phyloP scores from a whole-genome alignment of 2,797 vertebrate genomes.

The Brachymystax lenok region DNA sequence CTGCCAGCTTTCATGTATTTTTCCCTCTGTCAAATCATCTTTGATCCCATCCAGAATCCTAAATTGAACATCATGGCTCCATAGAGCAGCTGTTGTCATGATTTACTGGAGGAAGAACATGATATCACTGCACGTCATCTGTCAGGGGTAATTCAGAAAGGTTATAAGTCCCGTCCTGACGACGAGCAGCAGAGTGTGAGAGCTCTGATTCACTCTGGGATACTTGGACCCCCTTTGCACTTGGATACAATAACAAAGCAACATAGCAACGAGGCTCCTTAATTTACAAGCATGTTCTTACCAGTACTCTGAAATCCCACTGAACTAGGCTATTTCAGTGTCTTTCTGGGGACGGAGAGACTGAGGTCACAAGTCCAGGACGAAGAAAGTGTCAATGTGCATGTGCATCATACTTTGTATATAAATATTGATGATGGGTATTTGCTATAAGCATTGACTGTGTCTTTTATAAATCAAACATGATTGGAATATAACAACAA shows the following conservation, averaged over 20 bases:
- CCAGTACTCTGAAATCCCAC: conserved; percentile 50
- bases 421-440: background rate
- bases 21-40: background rate
- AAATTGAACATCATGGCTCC: conserved; percentile 30
- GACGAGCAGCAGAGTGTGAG: conserved; percentile 35
- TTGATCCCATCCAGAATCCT: conserved; percentile 33
- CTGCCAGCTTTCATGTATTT: background rate
- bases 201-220: conserved; percentile 51
- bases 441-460: background rate
- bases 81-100: conserved; percentile 43
- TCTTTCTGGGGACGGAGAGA: conserved; percentile 17
- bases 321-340: conserved; percentile 39
- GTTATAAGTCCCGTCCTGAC: conserved; percentile 46
- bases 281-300: conserved; percentile 49
- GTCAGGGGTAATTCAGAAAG: conserved; percentile 58
- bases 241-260: conserved; percentile 72
- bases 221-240: conserved; percentile 47
- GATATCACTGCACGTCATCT: conserved; percentile 48
- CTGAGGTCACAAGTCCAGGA: conserved; percentile 14
- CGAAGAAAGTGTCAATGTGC: background rate
- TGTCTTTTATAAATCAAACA: background rate
- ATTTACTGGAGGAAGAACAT: conserved; percentile 46
- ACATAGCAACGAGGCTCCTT: conserved; percentile 73
- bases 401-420: conserved; percentile 11
- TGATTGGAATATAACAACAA: background rate